Conservation (phyloP, 1,140 invertebrate species). For the Cryptotermes secundus region DNA sequence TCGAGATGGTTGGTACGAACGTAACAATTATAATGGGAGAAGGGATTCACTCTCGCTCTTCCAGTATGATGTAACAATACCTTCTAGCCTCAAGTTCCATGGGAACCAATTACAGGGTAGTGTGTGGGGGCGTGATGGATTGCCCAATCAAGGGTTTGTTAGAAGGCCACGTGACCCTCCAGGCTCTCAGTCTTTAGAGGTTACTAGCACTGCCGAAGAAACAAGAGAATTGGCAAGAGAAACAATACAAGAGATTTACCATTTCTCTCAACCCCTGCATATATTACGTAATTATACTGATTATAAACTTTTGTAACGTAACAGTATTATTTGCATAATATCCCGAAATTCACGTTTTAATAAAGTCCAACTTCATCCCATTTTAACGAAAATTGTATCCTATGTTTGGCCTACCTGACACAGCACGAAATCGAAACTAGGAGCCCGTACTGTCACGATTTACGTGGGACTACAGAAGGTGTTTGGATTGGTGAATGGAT, state of each 20-base stretch:
- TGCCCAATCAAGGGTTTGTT: slow-evolving; percentile 49
- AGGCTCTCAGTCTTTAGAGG: slow-evolving; percentile 22
- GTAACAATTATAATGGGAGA: slow-evolving; percentile 27
- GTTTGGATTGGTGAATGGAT: too few species aligned
- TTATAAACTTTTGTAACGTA: too few species aligned
- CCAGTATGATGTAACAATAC: slow-evolving; percentile 29
- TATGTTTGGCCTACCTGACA: too few species aligned
- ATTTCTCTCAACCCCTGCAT: not conserved
- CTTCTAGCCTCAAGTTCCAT: slow-evolving; percentile 39
- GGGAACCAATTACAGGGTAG: slow-evolving; percentile 45
- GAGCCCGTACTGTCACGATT: too few species aligned
- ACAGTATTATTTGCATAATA: too few species aligned
- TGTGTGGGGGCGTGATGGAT: slow-evolving; percentile 50
- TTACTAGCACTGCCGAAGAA: not conserved
- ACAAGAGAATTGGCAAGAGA: not conserved
- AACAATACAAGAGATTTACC: not conserved
- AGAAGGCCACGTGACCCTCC: slow-evolving; percentile 46
- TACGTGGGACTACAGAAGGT: too few species aligned
- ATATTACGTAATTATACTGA: too few species aligned
- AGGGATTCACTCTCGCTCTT: not conserved
- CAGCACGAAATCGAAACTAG: too few species aligned
- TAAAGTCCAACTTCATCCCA: too few species aligned
- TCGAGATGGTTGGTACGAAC: not conserved
- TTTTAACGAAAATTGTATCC: too few species aligned
- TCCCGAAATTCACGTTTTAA: too few species aligned